Percentiles rank a stretch among this genome's conserved stretches.
phyloP scores from a whole-genome alignment of 2,888 invertebrate species.

The Plemyria rubiginata region DNA sequence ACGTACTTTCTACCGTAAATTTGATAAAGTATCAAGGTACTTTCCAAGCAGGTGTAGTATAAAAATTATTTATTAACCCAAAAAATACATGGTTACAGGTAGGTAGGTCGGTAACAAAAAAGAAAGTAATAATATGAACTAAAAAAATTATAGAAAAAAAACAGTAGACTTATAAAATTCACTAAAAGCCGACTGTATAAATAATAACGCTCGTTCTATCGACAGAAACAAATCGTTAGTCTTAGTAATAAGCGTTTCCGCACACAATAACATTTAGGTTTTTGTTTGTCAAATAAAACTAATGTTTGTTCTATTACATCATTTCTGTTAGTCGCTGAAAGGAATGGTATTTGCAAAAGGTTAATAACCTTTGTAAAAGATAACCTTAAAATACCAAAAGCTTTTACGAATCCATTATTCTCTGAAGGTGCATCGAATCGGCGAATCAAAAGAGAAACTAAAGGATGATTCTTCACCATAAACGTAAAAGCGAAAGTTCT shows the following conservation, averaged over 20 bases:
- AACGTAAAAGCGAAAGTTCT: constrained; percentile 55
- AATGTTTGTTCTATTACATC: neutral
- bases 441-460: constrained; percentile 41
- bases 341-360: constrained; percentile 8
- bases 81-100: no score
- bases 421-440: constrained; percentile 23
- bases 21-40: no score
- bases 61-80: no score
- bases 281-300: constrained; percentile 3
- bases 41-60: no score
- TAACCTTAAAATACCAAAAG: constrained; percentile 9
- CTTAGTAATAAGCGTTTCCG: neutral
- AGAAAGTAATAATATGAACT: no score
- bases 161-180: no score
- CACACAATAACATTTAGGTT: constrained; percentile 4
- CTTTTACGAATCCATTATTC: constrained; percentile 18
- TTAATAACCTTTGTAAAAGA: constrained; percentile 10
- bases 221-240: neutral
- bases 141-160: no score
- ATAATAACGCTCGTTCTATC: neutral
- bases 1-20: no score
- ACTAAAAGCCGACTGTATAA: neutral
- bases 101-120: no score
- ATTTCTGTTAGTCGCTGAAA: constrained; percentile 5
- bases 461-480: constrained; percentile 44